Conservation (phyloP, 1,140 invertebrate genomes). For the Drepana arcuata region DNA sequence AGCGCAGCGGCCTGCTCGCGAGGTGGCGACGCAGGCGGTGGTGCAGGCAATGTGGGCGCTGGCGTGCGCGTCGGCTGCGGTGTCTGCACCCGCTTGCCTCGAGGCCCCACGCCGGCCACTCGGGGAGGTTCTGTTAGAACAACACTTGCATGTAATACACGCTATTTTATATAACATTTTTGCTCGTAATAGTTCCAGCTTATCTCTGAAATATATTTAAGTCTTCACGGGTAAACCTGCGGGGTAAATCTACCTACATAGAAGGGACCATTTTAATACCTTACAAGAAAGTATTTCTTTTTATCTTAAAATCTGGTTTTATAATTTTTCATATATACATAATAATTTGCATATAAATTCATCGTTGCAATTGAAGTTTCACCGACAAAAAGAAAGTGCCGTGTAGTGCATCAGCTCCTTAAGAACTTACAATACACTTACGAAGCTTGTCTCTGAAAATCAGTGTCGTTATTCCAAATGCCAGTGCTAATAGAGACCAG, state of each 20-base stretch:
- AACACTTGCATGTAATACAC: background rate
- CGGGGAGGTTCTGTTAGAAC: conserved; percentile 45
- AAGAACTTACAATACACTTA: background rate
- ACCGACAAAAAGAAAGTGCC: too few relatives aligned
- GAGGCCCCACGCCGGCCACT: conserved; percentile 47
- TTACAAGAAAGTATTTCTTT: too few relatives aligned
- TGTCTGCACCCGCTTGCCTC: conserved; percentile 54
- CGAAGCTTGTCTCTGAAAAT: conserved; percentile 1
- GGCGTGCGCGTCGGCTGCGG: conserved; percentile 34
- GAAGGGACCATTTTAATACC: too few relatives aligned
- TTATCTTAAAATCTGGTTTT: too few relatives aligned
- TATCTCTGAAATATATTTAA: too few relatives aligned
- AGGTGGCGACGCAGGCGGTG: conserved; percentile 20
- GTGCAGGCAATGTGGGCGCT: conserved; percentile 21
- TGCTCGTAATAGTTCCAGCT: too few relatives aligned
- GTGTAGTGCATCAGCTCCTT: too few relatives aligned
- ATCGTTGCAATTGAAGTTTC: too few relatives aligned
- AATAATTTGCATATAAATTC: too few relatives aligned
- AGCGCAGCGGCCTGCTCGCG: conserved; percentile 40
- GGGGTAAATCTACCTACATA: too few relatives aligned
- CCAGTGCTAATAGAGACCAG: conserved; percentile 11
- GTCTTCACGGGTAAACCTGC: too few relatives aligned
- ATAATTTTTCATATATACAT: too few relatives aligned
- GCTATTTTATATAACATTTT: background rate
- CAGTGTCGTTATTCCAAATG: background rate